phyloP scores from a whole-genome alignment of 2,113 vertebrate genomes.

The Scalopus aquaticus region DNA sequence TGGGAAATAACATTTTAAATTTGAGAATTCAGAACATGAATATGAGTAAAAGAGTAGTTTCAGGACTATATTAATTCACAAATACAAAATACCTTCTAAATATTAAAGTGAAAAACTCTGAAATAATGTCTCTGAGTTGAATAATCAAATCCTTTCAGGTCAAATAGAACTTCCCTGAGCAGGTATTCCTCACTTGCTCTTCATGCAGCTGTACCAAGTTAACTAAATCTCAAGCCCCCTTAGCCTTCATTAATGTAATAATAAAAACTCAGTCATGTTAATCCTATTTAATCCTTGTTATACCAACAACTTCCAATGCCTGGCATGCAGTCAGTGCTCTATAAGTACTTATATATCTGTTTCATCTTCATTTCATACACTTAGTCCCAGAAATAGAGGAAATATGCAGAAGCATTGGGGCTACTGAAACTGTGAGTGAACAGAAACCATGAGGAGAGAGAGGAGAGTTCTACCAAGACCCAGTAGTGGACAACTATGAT shows the following conservation, averaged over 20 bases:
- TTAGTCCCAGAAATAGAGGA: neutral
- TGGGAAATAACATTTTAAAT: neutral
- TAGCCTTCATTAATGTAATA: neutral
- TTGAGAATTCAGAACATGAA: neutral
- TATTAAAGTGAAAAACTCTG: neutral
- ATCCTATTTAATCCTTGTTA: neutral
- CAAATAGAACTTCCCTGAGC: neutral
- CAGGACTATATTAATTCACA: conserved; percentile 13
- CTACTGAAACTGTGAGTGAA: neutral
- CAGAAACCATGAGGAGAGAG: neutral
- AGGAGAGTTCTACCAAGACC: neutral
- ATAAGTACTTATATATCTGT: neutral
- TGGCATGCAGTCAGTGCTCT: neutral
- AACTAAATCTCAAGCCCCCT: neutral
- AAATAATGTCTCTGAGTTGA: neutral
- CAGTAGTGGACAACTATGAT: too few relatives aligned
- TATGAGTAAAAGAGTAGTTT: conserved; percentile 12
- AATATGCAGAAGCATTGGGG: neutral
- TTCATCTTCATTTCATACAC: neutral
- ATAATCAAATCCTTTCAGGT: neutral
- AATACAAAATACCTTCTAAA: neutral
- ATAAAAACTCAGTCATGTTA: neutral
- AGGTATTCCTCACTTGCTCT: neutral
- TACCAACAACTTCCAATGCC: neutral
- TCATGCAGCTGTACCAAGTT: neutral